phyloP scores from a whole-genome alignment of 2,797 vertebrate genomes.

The Myotis vivesi region DNA sequence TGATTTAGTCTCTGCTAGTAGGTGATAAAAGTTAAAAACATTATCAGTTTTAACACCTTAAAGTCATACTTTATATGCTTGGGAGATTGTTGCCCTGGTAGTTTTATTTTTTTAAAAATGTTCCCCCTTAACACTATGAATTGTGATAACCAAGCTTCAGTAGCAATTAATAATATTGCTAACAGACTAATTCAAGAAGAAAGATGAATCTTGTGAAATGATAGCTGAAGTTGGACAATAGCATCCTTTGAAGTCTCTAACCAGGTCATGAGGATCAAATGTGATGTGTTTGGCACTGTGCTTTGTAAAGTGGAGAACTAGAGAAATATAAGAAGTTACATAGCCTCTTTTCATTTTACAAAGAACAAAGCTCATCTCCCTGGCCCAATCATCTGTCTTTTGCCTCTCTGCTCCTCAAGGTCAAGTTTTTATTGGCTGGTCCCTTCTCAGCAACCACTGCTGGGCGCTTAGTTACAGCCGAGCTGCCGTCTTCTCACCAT shows the following conservation, averaged over 20 bases:
- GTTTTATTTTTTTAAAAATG: neutral
- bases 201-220: constrained; percentile 27
- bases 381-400: constrained; percentile 48
- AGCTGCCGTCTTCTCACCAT: neutral
- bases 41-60: neutral
- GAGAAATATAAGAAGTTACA: neutral
- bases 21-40: neutral
- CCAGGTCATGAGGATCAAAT: neutral
- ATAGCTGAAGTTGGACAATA: neutral
- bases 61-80: neutral
- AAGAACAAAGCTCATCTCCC: constrained; percentile 28
- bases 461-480: constrained; percentile 46
- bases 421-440: constrained; percentile 58
- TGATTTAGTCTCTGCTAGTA: neutral
- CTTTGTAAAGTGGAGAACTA: constrained; percentile 3
- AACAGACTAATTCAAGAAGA: neutral
- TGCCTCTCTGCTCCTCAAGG: constrained; percentile 57
- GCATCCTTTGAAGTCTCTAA: neutral
- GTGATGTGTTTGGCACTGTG: neutral
- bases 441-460: neutral
- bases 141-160: constrained; percentile 17
- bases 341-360: constrained; percentile 11
- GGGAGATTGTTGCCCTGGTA: neutral
- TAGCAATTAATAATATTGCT: neutral
- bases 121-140: neutral